Evolutionary conservation across 2,113 vertebrate species (phyloP).

Genomic region (Pitta sordida): DNA sequence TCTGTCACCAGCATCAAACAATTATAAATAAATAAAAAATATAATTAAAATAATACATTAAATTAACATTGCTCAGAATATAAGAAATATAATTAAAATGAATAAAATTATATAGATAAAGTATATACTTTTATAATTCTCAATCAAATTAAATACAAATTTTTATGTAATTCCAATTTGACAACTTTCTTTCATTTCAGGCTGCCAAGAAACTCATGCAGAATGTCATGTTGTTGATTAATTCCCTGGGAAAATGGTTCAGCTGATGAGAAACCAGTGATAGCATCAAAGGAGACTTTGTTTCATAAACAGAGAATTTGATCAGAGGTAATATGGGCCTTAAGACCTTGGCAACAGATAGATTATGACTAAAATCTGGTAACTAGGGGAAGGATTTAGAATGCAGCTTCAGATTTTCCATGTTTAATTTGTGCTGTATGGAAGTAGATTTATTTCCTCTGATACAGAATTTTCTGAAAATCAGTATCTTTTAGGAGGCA

Average conservation of each 20-base stretch:
- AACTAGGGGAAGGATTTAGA: neutral
- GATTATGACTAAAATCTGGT: neutral
- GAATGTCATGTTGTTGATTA: neutral
- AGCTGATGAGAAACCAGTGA: neutral
- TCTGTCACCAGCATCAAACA: neutral
- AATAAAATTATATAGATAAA: neutral
- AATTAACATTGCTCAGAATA: neutral
- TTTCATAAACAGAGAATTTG: neutral
- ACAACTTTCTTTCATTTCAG: neutral
- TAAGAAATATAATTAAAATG: neutral
- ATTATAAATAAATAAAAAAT: neutral
- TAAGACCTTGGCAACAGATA: neutral
- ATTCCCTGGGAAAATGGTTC: neutral
- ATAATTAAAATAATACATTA: neutral
- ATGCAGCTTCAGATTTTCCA: neutral
- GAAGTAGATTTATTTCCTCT: neutral
- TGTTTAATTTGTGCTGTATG: neutral
- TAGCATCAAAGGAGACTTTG: neutral
- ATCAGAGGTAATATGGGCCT: neutral
- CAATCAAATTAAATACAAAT: neutral
- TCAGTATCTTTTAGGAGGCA: neutral
- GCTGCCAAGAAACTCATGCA: neutral
- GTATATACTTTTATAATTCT: neutral
- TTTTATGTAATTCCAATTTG: neutral
- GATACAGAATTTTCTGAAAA: neutral